Evolutionary conservation across 92 coral and sea anemone genomes (phyloP).

Genomic region (Bergia sp.): DNA sequence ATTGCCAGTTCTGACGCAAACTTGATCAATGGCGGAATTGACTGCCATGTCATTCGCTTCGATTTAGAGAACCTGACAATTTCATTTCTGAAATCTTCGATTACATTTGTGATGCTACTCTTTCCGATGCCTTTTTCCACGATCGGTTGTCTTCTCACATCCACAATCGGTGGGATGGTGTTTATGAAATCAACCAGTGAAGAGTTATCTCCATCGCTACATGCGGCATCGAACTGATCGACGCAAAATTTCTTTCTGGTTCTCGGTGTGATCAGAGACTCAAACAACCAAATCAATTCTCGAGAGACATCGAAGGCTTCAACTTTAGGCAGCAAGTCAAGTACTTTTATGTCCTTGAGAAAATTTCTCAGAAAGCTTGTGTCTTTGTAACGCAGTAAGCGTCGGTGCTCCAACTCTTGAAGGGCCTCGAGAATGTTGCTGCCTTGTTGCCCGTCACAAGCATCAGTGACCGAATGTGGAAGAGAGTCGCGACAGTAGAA

Average conservation of each 20-base stretch:
- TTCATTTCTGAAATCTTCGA: background rate
- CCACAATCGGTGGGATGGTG: background rate
- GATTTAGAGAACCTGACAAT: background rate
- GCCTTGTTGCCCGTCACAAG: too few species aligned
- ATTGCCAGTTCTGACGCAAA: constrained; percentile 16
- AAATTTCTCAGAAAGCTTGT: constrained; percentile 16
- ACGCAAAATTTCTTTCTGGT: constrained; percentile 1
- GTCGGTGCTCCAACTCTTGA: background rate
- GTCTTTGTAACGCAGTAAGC: background rate
- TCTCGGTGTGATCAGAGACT: constrained; percentile 3
- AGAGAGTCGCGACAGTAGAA: constrained; percentile 21
- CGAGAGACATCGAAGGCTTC: constrained; percentile 25
- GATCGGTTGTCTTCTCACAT: background rate
- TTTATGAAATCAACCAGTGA: background rate
- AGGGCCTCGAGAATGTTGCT: background rate
- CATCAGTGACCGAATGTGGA: constrained; percentile 4
- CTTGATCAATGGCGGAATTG: constrained; percentile 13
- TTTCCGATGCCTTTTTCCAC: background rate
- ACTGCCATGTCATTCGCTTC: constrained; percentile 7
- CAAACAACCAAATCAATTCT: constrained; percentile 28
- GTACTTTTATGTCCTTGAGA: constrained; percentile 16
- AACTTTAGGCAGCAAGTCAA: constrained; percentile 1
- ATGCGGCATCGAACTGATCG: background rate
- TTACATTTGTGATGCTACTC: background rate
- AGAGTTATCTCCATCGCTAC: background rate